Conservation (phyloP, 2,113 vertebrate species). For the Myotis yumanensis region DNA sequence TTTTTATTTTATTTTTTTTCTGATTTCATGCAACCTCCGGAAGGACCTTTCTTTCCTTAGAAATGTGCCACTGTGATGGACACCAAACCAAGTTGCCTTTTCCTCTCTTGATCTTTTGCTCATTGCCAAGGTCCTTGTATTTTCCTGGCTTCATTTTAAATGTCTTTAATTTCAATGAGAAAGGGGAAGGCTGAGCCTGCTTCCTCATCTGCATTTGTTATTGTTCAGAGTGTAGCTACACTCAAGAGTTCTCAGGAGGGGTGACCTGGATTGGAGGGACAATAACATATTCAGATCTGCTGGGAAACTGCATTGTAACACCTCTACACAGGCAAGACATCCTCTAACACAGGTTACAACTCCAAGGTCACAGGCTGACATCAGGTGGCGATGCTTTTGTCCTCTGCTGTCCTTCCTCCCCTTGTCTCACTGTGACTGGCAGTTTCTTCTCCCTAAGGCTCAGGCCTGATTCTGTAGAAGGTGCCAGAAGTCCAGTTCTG, state of each 20-base stretch:
- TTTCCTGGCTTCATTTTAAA: neutral
- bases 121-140: neutral
- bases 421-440: neutral
- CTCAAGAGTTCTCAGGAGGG: neutral
- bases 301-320: neutral
- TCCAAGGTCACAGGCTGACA: fast-evolving
- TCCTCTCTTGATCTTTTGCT: neutral
- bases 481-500: neutral
- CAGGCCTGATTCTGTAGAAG: neutral
- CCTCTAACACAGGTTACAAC: fast-evolving
- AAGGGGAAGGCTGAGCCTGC: neutral
- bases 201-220: neutral
- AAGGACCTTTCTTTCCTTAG: constrained; percentile 14
- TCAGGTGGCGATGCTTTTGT: fast-evolving
- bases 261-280: neutral
- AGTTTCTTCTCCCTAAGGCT: neutral
- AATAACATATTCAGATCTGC: neutral
- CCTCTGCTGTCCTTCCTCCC: neutral
- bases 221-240: neutral
- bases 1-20: neutral
- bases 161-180: neutral
- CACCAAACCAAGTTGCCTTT: neutral
- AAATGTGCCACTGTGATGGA: neutral
- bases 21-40: constrained; percentile 20
- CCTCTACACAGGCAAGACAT: neutral